Evolutionary conservation across 1,140 invertebrate species (phyloP).

Genomic region (Agrypnia vestita): DNA sequence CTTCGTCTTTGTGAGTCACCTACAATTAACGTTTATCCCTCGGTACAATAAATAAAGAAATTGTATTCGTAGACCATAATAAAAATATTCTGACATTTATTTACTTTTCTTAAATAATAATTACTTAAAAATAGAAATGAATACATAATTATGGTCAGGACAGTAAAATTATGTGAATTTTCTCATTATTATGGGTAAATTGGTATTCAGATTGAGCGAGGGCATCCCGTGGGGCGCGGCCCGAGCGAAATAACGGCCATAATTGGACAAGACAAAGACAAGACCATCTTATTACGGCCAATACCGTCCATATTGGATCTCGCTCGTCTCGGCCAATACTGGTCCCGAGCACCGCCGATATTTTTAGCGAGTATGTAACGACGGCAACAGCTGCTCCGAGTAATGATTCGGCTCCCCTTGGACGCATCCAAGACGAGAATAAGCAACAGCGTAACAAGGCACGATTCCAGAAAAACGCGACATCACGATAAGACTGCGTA

Average conservation of each 20-base stretch:
- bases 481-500: too few relatives aligned
- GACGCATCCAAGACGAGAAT: background rate
- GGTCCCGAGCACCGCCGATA: conserved; percentile 33
- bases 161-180: too few relatives aligned
- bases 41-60: too few relatives aligned
- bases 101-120: too few relatives aligned
- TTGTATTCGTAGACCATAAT: too few relatives aligned
- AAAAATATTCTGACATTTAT: too few relatives aligned
- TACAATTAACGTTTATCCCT: too few relatives aligned
- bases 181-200: background rate
- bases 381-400: conserved; percentile 12
- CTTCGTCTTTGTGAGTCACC: too few relatives aligned
- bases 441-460: background rate
- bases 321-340: conserved; percentile 24
- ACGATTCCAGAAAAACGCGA: too few relatives aligned
- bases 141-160: too few relatives aligned
- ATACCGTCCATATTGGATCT: conserved; percentile 38
- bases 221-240: background rate
- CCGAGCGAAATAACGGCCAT: background rate
- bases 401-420: conserved; percentile 2
- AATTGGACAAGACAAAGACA: conserved; percentile 6
- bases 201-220: conserved; percentile 8
- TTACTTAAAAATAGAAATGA: too few relatives aligned
- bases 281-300: conserved; percentile 1
- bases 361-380: conserved; percentile 29